Conservation (phyloP, 2,797 vertebrate genomes). For the Hippopotamyrus pictus region DNA sequence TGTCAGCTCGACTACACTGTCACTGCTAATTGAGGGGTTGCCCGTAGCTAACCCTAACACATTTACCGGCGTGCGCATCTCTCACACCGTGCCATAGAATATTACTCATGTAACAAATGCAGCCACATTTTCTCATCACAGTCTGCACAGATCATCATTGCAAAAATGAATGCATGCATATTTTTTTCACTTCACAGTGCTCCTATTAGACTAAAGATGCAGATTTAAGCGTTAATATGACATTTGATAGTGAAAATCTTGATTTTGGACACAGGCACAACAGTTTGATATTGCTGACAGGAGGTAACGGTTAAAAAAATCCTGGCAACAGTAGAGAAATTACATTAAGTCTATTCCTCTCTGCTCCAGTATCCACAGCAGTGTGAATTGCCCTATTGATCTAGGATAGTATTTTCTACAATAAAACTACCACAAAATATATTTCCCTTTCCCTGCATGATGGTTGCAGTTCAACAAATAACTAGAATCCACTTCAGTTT, state of each 20-base stretch:
- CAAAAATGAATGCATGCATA: background rate
- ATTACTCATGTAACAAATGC: background rate
- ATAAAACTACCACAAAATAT: constrained; percentile 21
- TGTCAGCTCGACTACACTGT: background rate
- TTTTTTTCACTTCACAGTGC: background rate
- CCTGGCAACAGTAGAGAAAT: background rate
- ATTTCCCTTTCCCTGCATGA: background rate
- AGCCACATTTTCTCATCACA: background rate
- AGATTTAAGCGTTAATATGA: background rate
- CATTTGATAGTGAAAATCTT: background rate
- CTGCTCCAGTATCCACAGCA: background rate
- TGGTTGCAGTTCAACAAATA: background rate
- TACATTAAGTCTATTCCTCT: background rate
- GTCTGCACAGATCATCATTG: background rate
- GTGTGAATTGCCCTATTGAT: constrained; percentile 17
- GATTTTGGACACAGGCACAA: background rate
- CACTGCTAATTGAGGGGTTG: background rate
- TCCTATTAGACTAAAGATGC: background rate
- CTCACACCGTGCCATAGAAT: background rate
- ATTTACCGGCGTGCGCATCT: background rate
- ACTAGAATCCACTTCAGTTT: background rate
- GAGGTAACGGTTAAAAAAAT: background rate
- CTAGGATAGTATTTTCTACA: constrained; percentile 4
- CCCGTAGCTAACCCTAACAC: background rate
- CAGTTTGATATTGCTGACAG: background rate